Evolutionary conservation across 1,140 invertebrate genomes (phyloP).

Genomic region (Saccostrea cuccullata): DNA sequence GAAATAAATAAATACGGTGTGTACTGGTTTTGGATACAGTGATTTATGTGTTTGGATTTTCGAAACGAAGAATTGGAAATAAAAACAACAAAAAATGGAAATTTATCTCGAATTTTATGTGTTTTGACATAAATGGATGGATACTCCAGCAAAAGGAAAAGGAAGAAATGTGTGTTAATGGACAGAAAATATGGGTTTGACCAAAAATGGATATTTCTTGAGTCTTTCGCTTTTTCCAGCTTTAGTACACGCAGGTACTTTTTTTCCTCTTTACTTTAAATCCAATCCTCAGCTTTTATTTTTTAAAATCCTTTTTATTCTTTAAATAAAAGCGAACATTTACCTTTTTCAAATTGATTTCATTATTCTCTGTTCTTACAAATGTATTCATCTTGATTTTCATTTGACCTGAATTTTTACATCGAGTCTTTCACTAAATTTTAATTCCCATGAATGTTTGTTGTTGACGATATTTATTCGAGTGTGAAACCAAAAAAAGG

Average conservation of each 20-base stretch:
- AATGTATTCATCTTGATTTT: too few species aligned
- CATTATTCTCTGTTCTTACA: too few species aligned
- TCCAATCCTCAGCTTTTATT: too few species aligned
- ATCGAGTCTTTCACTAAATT: too few species aligned
- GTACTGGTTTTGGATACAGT: background rate
- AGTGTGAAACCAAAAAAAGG: too few species aligned
- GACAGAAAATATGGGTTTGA: slow-evolving; percentile 27
- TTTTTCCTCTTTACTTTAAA: too few species aligned
- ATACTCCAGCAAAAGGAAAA: background rate
- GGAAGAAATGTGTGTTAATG: slow-evolving; percentile 12
- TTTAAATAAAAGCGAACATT: too few species aligned
- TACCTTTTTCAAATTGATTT: too few species aligned
- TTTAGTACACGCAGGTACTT: background rate
- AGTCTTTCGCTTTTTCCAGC: background rate
- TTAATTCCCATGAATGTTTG: too few species aligned
- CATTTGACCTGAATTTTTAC: too few species aligned
- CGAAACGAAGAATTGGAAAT: background rate
- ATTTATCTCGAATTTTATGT: background rate
- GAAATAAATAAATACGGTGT: background rate
- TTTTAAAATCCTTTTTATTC: too few species aligned
- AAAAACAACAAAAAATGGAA: background rate
- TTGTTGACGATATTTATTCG: too few species aligned
- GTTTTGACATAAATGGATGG: slow-evolving; percentile 4
- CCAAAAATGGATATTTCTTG: slow-evolving; percentile 2
- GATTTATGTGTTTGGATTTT: background rate